These are phyloP conservation scores for Caenorhabditis japonica DNA, from an alignment of 2,888 invertebrate species.

Conservation along the genomic window DNA sequence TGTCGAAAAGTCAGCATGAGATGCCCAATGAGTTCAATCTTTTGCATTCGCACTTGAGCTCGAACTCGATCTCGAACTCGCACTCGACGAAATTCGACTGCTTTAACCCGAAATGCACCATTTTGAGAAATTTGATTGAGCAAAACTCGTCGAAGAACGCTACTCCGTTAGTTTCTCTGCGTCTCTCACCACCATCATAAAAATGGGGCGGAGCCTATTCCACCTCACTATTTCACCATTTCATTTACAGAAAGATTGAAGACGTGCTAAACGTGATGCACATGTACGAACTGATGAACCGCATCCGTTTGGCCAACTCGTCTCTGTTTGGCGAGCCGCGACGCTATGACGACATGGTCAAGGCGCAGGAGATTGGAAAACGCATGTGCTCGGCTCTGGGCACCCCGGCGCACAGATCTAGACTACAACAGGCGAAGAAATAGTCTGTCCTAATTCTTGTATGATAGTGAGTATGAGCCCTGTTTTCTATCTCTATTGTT, in stretches of 20 bases:
- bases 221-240: neutral
- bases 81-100: constrained; percentile 16
- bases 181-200: neutral
- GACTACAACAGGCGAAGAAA: constrained; percentile 9
- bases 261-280: constrained; percentile 42
- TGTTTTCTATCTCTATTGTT: constrained; percentile 16
- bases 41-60: constrained; percentile 11
- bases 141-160: constrained; percentile 14
- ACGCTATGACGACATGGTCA: constrained; percentile 11
- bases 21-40: constrained; percentile 21
- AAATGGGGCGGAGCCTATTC: neutral
- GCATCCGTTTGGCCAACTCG: constrained; percentile 30
- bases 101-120: constrained; percentile 42
- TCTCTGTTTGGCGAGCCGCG: constrained; percentile 1
- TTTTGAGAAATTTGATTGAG: constrained; percentile 37
- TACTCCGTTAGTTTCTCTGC: constrained; percentile 19
- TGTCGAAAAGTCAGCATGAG: constrained; percentile 24
- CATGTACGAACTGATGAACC: constrained; percentile 48
- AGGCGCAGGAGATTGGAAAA: constrained; percentile 44
- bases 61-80: neutral
- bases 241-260: constrained; percentile 35
- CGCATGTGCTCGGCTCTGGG: constrained; percentile 38
- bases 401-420: constrained; percentile 7
- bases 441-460: neutral
- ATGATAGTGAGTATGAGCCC: too few species aligned